Evolutionary conservation across 2,113 vertebrate species (phyloP).

Genomic region (Cricetomys ansorgei): DNA sequence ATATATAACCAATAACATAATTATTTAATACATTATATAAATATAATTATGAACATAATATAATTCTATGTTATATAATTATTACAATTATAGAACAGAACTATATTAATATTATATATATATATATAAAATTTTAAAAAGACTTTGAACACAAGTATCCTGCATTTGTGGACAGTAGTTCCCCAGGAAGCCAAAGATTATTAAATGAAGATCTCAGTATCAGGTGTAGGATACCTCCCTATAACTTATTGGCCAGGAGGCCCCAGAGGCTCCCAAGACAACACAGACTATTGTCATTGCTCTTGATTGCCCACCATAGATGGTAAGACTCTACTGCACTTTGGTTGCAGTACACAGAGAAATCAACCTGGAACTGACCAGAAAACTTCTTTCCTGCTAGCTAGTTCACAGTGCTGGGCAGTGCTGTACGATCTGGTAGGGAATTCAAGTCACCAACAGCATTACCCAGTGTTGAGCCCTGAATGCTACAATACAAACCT

Average conservation of each 20-base stretch:
- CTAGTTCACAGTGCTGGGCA: not conserved
- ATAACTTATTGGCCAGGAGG: not conserved
- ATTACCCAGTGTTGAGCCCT: not conserved
- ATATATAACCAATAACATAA: too few species aligned
- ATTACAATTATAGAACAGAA: too few species aligned
- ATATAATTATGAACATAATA: too few species aligned
- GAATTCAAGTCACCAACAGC: not conserved
- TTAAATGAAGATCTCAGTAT: not conserved
- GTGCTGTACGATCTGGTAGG: not conserved
- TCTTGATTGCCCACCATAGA: not conserved
- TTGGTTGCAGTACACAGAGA: not conserved
- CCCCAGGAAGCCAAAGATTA: not conserved
- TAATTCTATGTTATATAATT: too few species aligned
- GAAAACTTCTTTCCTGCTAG: not conserved
- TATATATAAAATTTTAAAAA: not conserved
- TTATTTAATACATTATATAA: too few species aligned
- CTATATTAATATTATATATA: too few species aligned
- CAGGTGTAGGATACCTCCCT: not conserved
- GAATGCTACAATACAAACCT: not conserved
- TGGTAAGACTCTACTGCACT: not conserved
- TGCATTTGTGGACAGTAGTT: not conserved
- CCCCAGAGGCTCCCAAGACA: not conserved
- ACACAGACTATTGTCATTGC: not conserved
- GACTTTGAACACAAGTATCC: not conserved
- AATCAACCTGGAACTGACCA: not conserved